Base-by-base conservation (phyloP, 2,888 invertebrate species). In the Ormyrus pomaceus region DNA sequence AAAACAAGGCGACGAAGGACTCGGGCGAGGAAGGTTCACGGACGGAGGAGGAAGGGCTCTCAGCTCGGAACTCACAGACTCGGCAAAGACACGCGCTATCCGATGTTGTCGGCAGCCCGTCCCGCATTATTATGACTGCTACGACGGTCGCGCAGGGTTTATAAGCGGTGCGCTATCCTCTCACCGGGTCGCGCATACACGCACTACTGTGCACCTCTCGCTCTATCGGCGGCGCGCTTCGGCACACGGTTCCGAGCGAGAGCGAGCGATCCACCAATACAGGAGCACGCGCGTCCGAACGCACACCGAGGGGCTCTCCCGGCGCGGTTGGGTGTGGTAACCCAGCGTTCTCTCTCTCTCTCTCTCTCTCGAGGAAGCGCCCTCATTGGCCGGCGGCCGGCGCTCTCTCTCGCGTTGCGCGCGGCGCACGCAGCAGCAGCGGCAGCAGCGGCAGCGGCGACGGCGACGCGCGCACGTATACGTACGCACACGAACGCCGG, bases 291-390 rank as follows among this genome's bases (percentile, higher is more conserved):
- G 19, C 19, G 19, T 19, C 19, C 19, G 19, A 19, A 19, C 19
- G 19, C 19, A 19, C 19, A 19, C 19, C 19, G 19, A 19, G 19
- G 19, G 19, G 19, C 19, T 19, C 86, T 83, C 82, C 77, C 83
- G 83, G 82, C 83, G 83, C 84, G 82, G 82, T 89, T 90, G 90
- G 90, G 90, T 90, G 90, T 90, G 90, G 90, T 90, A 88, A 89
- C 87, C 87, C 87, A 87, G 86, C 87, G 86, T 83, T 83, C 71
- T 72, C 76, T 79, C 71, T 70, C 58, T 78, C 79, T 76, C 80
- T 69, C 68, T 77, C 58, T 56, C 66, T 51, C 72, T 9, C 77
- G 19, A 19, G 0, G 19, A 1, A 19, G 19, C 19, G 19, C 19
- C 19, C 19, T 19, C 19, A 19, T 19, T 19, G 19, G 19, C 19